These are phyloP conservation scores for Ascaphus truei DNA, from an alignment of 2,113 vertebrate genomes.

Conservation along the genomic window DNA sequence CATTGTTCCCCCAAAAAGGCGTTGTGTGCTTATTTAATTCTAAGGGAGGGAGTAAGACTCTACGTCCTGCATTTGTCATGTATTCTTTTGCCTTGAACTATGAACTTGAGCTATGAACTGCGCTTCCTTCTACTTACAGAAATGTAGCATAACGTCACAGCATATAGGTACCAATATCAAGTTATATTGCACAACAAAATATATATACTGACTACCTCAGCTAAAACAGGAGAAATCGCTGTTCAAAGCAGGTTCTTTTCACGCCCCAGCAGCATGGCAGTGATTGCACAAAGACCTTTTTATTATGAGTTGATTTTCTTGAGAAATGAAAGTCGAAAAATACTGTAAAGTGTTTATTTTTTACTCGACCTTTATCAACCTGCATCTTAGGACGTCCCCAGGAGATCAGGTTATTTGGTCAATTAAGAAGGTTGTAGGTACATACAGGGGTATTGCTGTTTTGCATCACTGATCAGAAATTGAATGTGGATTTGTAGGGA, in stretches of 20 bases:
- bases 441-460: slow-evolving; percentile 70
- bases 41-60: too few species aligned
- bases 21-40: too few species aligned
- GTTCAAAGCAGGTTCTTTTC: slow-evolving; percentile 87
- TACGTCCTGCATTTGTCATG: too few species aligned
- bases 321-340: slow-evolving; percentile 90
- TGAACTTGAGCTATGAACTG: too few species aligned
- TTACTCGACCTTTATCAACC: slow-evolving; percentile 96
- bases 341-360: slow-evolving; percentile 98
- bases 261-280: slow-evolving; percentile 84
- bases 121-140: too few species aligned
- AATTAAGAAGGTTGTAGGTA: slow-evolving; percentile 76
- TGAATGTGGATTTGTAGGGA: slow-evolving; percentile 73
- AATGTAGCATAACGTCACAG: too few species aligned
- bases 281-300: slow-evolving; percentile 98
- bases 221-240: slow-evolving; percentile 78
- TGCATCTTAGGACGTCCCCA: slow-evolving; percentile 81
- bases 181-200: too few species aligned
- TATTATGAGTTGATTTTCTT: slow-evolving; percentile 96
- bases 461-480: slow-evolving; percentile 62
- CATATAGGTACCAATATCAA: too few species aligned
- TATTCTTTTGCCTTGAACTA: too few species aligned
- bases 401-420: slow-evolving; percentile 69
- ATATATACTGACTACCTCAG: slow-evolving; percentile 84
- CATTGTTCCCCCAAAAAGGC: too few species aligned